Percentiles rank a stretch among this genome's conserved stretches.
Conservation (phyloP, 2,888 invertebrate species). For the Andrena praecox region DNA sequence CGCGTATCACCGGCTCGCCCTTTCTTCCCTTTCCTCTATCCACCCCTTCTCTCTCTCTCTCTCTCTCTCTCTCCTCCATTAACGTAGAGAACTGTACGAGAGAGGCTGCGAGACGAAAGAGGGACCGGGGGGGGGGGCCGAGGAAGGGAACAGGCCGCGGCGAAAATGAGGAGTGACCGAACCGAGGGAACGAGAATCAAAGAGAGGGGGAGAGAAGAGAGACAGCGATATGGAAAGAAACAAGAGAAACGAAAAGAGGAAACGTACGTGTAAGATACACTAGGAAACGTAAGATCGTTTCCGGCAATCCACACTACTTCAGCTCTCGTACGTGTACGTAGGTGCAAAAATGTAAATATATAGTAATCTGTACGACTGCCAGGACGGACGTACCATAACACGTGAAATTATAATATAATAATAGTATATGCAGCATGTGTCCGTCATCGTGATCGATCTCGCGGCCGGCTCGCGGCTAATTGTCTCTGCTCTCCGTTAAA, state of each 20-base stretch:
- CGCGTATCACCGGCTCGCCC: slow-evolving; percentile 22
- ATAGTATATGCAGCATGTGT: slow-evolving; percentile 62
- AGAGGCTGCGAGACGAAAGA: neutral
- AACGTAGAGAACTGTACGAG: neutral
- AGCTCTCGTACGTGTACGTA: slow-evolving; percentile 66
- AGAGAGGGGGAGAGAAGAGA: neutral
- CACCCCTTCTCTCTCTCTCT: neutral
- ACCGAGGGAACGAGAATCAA: neutral
- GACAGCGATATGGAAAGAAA: neutral
- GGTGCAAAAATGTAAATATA: slow-evolving; percentile 62
- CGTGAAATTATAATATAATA: slow-evolving; percentile 75
- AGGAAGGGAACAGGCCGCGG: neutral
- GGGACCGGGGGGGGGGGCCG: neutral
- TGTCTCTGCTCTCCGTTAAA: no score
- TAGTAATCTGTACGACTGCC: slow-evolving; percentile 74
- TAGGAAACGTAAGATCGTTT: slow-evolving; percentile 65
- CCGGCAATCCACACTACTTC: slow-evolving; percentile 67
- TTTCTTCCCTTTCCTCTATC: neutral
- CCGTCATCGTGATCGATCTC: slow-evolving; percentile 26
- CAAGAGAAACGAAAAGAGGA: slow-evolving; percentile 22
- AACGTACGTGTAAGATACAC: slow-evolving; percentile 56
- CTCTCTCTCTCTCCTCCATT: neutral
- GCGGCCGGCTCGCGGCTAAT: neutral
- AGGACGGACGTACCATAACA: slow-evolving; percentile 76
- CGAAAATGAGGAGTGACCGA: slow-evolving; percentile 10